Conservation (phyloP, 1,140 invertebrate genomes). For the Vollenhovia emeryi region DNA sequence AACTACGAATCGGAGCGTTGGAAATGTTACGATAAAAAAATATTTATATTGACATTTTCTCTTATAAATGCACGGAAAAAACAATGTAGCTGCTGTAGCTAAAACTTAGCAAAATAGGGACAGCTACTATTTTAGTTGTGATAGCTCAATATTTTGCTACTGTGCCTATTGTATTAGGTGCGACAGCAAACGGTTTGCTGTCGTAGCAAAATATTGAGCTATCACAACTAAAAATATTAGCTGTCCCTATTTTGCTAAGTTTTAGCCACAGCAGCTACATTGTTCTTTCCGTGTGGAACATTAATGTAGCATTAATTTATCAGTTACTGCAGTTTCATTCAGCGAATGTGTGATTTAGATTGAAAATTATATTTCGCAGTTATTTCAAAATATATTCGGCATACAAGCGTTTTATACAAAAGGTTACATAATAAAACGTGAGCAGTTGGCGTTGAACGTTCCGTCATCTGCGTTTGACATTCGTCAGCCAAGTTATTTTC, state of each 20-base stretch:
- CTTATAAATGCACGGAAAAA: too few species aligned
- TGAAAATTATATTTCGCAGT: background rate
- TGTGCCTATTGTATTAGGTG: too few species aligned
- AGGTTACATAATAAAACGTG: slow-evolving; percentile 63
- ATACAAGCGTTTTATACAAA: background rate
- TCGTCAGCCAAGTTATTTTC: slow-evolving; percentile 15
- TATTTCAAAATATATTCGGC: background rate
- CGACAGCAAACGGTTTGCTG: too few species aligned
- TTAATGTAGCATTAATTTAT: background rate
- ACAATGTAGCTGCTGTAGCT: too few species aligned
- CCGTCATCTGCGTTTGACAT: slow-evolving; percentile 48
- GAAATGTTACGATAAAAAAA: background rate
- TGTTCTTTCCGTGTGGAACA: too few species aligned
- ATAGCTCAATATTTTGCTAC: too few species aligned
- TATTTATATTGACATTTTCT: background rate
- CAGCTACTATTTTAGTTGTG: too few species aligned
- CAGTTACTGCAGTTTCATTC: background rate
- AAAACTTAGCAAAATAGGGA: too few species aligned
- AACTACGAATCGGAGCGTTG: background rate
- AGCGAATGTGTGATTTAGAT: background rate
- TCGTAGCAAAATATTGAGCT: too few species aligned
- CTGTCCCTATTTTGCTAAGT: too few species aligned
- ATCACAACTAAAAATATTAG: too few species aligned
- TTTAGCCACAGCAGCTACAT: too few species aligned
- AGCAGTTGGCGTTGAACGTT: slow-evolving; percentile 60